Conservation (phyloP, 2,113 vertebrate species). For the Eudorcas thomsonii region DNA sequence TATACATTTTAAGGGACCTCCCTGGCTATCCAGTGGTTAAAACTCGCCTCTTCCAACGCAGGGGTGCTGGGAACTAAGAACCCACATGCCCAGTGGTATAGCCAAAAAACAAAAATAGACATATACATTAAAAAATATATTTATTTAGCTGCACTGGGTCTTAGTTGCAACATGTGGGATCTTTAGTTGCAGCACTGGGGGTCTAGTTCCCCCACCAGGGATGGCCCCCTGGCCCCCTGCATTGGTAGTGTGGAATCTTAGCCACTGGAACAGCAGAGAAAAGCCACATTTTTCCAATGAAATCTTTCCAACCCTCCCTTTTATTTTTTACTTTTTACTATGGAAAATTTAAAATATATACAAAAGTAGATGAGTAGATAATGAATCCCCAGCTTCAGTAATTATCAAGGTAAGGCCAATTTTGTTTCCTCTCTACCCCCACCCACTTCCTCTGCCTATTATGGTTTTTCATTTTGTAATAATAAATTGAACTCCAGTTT, state of each 20-base stretch:
- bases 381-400: background rate
- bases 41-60: background rate
- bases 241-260: background rate
- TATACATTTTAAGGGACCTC: background rate
- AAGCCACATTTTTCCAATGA: background rate
- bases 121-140: background rate
- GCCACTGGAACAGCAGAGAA: background rate
- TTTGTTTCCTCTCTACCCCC: background rate
- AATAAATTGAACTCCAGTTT: background rate
- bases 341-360: background rate
- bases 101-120: background rate
- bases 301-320: background rate
- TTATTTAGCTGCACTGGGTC: background rate
- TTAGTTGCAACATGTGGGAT: background rate
- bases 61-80: background rate
- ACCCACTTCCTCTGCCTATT: background rate
- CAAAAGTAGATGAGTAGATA: background rate
- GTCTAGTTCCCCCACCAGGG: background rate
- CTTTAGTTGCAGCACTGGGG: background rate
- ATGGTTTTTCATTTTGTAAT: background rate
- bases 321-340: background rate
- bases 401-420: background rate
- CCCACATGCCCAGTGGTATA: background rate
- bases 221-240: background rate
- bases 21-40: background rate